Percentiles rank a stretch among this genome's conserved stretches.
These are phyloP conservation scores for Cotesia typhae DNA, from an alignment of 1,140 invertebrate genomes.

Conservation along the genomic window DNA sequence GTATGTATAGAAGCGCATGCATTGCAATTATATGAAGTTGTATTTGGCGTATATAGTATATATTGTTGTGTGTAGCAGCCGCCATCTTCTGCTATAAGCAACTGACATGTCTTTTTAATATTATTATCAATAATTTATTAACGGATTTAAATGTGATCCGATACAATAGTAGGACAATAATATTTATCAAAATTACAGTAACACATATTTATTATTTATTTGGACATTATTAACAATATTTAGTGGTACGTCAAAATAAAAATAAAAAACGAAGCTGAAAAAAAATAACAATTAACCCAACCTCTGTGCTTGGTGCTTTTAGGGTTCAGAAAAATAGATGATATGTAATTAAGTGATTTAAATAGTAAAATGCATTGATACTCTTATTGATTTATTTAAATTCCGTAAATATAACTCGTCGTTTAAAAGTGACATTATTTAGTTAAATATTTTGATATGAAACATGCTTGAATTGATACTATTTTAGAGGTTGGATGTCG, in stretches of 20 bases:
- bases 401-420: too few relatives aligned
- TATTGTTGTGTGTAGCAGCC: conserved; percentile 40
- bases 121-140: conserved; percentile 59
- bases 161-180: conserved; percentile 6
- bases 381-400: too few relatives aligned
- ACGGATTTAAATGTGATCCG: conserved; percentile 28
- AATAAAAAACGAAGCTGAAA: too few relatives aligned
- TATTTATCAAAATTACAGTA: neutral
- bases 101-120: conserved; percentile 63
- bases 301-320: conserved; percentile 20
- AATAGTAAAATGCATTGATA: too few relatives aligned
- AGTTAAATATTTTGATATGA: neutral
- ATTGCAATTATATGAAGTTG: too few relatives aligned
- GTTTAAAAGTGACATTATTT: neutral
- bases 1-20: neutral
- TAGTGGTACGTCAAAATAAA: conserved; percentile 3
- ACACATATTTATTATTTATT: neutral
- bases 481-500: conserved; percentile 26
- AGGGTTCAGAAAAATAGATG: neutral
- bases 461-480: neutral
- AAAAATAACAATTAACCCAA: conserved; percentile 20
- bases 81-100: conserved; percentile 53
- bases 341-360: too few relatives aligned
- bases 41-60: conserved; percentile 1
- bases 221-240: neutral